Evolutionary conservation across 1,140 invertebrate genomes (phyloP).

Genomic region (Bombus superbus): DNA sequence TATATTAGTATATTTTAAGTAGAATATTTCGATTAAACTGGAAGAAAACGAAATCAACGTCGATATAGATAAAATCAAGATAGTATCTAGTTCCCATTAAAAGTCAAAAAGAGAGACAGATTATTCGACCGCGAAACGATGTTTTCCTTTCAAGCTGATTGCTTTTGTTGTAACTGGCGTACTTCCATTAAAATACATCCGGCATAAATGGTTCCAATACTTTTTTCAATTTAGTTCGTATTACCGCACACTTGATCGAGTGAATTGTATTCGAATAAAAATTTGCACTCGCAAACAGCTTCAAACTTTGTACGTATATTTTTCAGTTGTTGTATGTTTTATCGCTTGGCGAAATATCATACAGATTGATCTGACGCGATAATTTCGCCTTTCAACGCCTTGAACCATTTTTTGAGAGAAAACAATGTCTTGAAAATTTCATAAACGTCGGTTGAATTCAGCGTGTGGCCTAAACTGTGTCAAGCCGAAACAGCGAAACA

Average conservation of each 20-base stretch:
- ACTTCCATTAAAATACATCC: not conserved
- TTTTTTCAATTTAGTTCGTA: not conserved
- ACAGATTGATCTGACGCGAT: not conserved
- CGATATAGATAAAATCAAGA: not conserved
- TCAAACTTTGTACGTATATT: not conserved
- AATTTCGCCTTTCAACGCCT: not conserved
- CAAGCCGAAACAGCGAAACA: not conserved
- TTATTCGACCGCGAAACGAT: not conserved
- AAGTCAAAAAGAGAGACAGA: not conserved
- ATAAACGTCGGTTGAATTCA: not conserved
- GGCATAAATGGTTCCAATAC: not conserved
- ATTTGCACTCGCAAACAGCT: not conserved
- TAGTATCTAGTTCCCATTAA: not conserved
- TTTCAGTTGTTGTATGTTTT: not conserved
- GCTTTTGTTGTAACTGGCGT: not conserved
- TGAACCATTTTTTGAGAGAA: not conserved
- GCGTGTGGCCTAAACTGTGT: no score
- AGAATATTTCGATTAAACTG: not conserved
- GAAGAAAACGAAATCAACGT: not conserved
- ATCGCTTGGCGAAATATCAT: not conserved
- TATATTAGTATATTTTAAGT: no score
- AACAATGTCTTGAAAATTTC: not conserved
- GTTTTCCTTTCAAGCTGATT: not conserved
- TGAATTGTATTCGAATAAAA: not conserved
- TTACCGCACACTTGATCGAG: not conserved